phyloP scores from a whole-genome alignment of 2,113 vertebrate species.

The Deroptyus accipitrinus region DNA sequence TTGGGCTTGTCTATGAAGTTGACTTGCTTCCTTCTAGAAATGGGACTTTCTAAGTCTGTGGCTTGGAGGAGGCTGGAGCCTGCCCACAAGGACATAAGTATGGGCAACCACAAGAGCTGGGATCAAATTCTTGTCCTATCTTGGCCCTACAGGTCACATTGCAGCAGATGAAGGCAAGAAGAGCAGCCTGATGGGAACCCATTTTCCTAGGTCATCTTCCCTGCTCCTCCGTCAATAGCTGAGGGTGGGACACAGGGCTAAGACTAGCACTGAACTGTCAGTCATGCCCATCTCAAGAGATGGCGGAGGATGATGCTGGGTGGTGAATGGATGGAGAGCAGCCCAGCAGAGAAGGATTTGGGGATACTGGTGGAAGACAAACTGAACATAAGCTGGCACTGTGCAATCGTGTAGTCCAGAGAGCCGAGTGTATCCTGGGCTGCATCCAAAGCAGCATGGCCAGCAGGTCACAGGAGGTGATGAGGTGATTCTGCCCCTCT shows the following conservation, averaged over 20 bases:
- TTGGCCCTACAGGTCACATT: rapidly evolving
- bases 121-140: background rate
- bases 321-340: background rate
- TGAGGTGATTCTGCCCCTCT: background rate
- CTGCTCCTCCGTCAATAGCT: background rate
- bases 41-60: background rate
- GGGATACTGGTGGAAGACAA: background rate
- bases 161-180: background rate
- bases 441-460: background rate
- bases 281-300: rapidly evolving
- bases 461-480: background rate
- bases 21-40: background rate
- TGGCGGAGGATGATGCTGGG: background rate
- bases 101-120: rapidly evolving
- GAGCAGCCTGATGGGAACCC: background rate
- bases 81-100: background rate
- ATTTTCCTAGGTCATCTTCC: background rate
- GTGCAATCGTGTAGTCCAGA: background rate
- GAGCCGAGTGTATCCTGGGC: background rate
- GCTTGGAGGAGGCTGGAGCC: background rate
- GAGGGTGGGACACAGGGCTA: background rate
- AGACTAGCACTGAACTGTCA: background rate
- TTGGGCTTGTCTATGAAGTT: background rate
- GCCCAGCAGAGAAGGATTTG: background rate
- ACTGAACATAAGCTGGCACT: background rate